A percentile compares a stretch with the other conserved stretches of the same genome.
These are phyloP conservation scores for Corythaixoides concolor DNA, from an alignment of 2,113 vertebrate genomes.

Conservation along the genomic window DNA sequence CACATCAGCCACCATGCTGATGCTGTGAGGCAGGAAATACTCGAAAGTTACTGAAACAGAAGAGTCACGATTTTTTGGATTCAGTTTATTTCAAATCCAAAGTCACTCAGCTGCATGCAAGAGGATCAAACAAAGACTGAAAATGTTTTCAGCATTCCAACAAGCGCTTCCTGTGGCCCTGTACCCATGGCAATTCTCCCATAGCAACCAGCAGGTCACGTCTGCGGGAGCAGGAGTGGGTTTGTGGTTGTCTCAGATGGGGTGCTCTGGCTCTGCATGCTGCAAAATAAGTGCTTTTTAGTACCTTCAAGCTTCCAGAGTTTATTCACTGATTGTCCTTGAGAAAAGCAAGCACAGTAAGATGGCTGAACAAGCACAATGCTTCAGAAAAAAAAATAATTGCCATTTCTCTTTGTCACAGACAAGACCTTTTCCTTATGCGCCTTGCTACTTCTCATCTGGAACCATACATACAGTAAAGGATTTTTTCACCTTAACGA, in stretches of 20 bases:
- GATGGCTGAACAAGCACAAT: background rate
- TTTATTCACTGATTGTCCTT: background rate
- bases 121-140: background rate
- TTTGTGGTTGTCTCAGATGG: background rate
- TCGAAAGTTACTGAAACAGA: background rate
- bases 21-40: background rate
- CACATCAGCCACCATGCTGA: background rate
- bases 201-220: background rate
- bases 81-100: background rate
- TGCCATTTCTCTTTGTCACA: background rate
- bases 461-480: background rate
- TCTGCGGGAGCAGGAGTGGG: background rate
- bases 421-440: background rate
- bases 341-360: background rate
- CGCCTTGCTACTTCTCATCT: background rate
- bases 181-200: background rate
- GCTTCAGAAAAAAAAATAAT: background rate
- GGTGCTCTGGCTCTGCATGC: background rate
- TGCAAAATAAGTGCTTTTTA: background rate
- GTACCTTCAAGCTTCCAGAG: background rate
- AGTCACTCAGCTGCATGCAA: background rate
- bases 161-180: accelerated
- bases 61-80: background rate
- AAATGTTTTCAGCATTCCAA: background rate
- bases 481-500: background rate